These are phyloP conservation scores for Calliphora vicina DNA, from an alignment of 1,140 invertebrate genomes.

Conservation along the genomic window DNA sequence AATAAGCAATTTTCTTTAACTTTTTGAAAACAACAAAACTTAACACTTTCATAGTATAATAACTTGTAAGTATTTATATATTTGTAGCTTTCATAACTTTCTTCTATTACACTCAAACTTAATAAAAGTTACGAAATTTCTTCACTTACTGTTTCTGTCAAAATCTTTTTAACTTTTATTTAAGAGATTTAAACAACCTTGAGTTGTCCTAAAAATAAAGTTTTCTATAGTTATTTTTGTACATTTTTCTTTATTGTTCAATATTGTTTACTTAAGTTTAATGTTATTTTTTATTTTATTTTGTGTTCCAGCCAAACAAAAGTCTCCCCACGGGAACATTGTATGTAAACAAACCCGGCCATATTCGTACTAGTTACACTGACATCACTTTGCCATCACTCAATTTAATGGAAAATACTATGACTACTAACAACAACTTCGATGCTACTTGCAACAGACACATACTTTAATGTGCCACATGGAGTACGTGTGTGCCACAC, in stretches of 20 bases:
- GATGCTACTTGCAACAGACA: neutral
- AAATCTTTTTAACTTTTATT: too few relatives aligned
- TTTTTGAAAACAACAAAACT: too few relatives aligned
- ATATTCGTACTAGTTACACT: neutral
- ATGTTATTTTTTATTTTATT: neutral
- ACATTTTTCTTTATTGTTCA: neutral
- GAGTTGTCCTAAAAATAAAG: slow-evolving; percentile 23
- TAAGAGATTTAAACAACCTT: neutral
- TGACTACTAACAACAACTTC: neutral
- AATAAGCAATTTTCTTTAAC: too few relatives aligned
- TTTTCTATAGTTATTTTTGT: slow-evolving; percentile 1
- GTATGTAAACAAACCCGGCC: neutral
- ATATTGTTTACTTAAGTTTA: neutral
- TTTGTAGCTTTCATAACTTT: too few relatives aligned
- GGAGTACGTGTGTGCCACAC: neutral
- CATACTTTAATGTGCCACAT: neutral
- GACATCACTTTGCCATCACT: neutral
- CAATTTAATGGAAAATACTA: neutral
- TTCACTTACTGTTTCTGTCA: too few relatives aligned
- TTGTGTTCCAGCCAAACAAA: neutral
- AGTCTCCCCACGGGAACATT: slow-evolving; percentile 14
- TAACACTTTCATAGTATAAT: too few relatives aligned
- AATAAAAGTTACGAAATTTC: too few relatives aligned
- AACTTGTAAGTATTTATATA: too few relatives aligned
- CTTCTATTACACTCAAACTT: too few relatives aligned